phyloP scores from a whole-genome alignment of 92 coral and sea anemone species.

The Epizoanthus illoricatus region DNA sequence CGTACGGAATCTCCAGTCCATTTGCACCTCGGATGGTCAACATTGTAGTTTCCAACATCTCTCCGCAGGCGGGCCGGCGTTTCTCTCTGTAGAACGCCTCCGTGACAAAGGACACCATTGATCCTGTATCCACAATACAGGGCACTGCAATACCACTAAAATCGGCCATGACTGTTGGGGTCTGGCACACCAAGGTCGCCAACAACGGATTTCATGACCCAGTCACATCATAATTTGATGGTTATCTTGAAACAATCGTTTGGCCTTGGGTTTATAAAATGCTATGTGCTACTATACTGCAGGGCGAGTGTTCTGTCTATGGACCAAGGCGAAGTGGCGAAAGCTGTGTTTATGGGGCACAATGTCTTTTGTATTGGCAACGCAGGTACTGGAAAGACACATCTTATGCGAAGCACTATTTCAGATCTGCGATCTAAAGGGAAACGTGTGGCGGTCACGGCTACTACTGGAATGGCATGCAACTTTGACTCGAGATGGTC shows the following conservation, averaged over 20 bases:
- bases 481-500: not conserved
- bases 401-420: not conserved
- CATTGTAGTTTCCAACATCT: not conserved
- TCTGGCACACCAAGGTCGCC: not conserved
- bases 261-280: no score
- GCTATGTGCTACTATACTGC: no score
- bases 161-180: not conserved
- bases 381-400: not conserved
- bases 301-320: no score
- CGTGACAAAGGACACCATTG: constrained; percentile 57
- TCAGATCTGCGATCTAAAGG: not conserved
- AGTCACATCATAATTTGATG: no score
- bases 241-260: no score
- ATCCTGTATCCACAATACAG: constrained; percentile 41
- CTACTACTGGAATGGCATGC: constrained; percentile 12
- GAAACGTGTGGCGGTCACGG: constrained; percentile 3
- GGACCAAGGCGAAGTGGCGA: not conserved
- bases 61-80: constrained; percentile 42
- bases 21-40: constrained; percentile 56
- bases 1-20: constrained; percentile 64
- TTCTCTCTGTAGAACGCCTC: constrained; percentile 49
- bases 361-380: not conserved
- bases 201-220: no score
- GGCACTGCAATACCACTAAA: not conserved
- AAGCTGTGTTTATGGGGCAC: not conserved